Evolutionary conservation across 2,113 vertebrate species (phyloP), one percentile per base, ranked within the genome.

Genomic region (Sisor rabdophorus): DNA sequence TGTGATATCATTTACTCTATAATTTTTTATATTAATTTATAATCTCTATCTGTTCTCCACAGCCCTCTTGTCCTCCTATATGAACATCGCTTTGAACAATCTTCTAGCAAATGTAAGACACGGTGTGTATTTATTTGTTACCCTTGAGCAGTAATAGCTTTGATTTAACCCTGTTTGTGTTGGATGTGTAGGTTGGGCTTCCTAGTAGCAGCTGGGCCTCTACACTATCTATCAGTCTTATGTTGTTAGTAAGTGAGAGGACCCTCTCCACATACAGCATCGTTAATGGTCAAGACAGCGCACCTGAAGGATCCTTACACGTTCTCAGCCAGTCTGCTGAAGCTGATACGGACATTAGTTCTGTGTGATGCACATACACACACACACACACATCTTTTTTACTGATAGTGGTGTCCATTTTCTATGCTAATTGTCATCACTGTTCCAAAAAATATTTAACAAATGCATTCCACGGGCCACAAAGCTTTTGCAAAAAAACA

Each of bases 121-220:
- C 47, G 6, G 7, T 55, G 12, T 71, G 30, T 22, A n/a, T 40
- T 56, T 71, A 22, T 2, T 71, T 24, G 8, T 40, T n/a, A 44
- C 19, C 24, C 13, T 24, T 73, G 48, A 22, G n/a, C 12, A 65
- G 63, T 11, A 12, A 17, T 10, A 24, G 7, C 71, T 40, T 69
- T 55, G 28, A 55, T 71, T 22, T 20, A 19, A 30, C 26, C 8
- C 20, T 54, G 11, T 47, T 6, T 44, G 11, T 67, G 44, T 68
- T 68, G 8, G 26, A 9, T n/a, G 47, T 44, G 11, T 54, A 91
- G 89, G 77, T 91, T 58, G 89, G 85, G 56, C 85, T 91, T 76
- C 89, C 89, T 83, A 87, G 89, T 77, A 87, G 85, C 87, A 92
- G 90, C 63, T 91, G 87, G 90, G 88, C 87, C 50, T 80, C 90